phyloP scores from a whole-genome alignment of 35 echinoderm and acorn worm species.

The Diadema setosum region DNA sequence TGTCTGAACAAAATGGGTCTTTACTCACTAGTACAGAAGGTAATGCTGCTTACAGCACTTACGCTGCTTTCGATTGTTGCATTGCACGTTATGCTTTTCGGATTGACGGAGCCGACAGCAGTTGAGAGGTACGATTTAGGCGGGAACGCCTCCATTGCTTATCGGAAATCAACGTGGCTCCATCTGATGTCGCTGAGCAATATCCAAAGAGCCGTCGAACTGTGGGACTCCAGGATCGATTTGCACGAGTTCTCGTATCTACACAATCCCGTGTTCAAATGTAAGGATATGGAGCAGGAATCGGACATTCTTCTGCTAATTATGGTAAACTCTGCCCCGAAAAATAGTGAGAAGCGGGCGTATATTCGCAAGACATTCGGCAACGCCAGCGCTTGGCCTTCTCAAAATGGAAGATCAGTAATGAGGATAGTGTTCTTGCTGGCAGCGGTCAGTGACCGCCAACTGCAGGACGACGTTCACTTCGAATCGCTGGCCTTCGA shows the following conservation, averaged over 20 bases:
- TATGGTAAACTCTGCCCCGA: constrained; percentile 36
- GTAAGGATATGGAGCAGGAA: background rate
- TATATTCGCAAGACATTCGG: constrained; percentile 57
- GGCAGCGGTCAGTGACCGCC: background rate
- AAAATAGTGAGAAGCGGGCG: constrained; percentile 26
- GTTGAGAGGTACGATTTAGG: too few species aligned
- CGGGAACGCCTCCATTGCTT: too few species aligned
- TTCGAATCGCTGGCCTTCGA: constrained; percentile 4
- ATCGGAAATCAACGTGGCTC: too few species aligned
- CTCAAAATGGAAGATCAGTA: background rate
- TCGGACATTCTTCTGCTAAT: constrained; percentile 18
- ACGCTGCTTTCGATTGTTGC: too few species aligned
- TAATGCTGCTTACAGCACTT: too few species aligned
- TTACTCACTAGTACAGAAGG: too few species aligned
- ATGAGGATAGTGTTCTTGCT: constrained; percentile 51
- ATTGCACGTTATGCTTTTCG: too few species aligned
- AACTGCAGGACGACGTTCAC: constrained; percentile 13
- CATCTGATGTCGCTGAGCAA: too few species aligned
- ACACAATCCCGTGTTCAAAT: background rate
- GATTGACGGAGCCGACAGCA: too few species aligned
- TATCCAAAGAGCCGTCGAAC: background rate
- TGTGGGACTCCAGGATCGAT: background rate
- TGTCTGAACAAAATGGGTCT: too few species aligned
- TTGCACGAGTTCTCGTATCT: background rate
- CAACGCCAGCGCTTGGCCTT: background rate